A percentile compares a stretch with the other conserved stretches of the same genome.
phyloP scores from a whole-genome alignment of 1,140 invertebrate genomes.

The Zaprionus ornatus region DNA sequence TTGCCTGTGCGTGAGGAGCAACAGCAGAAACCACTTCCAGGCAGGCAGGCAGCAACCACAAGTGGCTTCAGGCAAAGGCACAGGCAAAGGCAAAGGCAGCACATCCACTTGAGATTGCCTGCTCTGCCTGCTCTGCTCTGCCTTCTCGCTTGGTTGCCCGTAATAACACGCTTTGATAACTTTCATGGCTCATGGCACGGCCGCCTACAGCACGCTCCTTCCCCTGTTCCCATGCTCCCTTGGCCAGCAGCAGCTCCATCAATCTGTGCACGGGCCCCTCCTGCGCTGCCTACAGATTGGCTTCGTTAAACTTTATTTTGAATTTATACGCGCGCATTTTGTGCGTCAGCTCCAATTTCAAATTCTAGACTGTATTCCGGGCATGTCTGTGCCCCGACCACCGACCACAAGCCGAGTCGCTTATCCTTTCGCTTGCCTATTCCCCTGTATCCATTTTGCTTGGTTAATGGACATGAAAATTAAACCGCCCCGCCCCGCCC shows the following conservation, averaged over 20 bases:
- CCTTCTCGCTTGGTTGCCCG: slow-evolving; percentile 63
- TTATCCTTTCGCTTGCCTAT: slow-evolving; percentile 70
- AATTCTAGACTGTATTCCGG: slow-evolving; percentile 58
- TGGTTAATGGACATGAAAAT: slow-evolving; percentile 84
- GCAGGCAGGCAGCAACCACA: slow-evolving; percentile 57
- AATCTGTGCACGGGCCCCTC: slow-evolving; percentile 8
- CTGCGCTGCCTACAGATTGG: slow-evolving; percentile 55
- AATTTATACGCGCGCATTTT: slow-evolving; percentile 66
- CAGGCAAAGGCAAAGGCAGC: slow-evolving; percentile 26
- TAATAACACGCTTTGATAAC: slow-evolving; percentile 83
- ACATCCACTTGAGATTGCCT: slow-evolving; percentile 61
- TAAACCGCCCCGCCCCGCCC: slow-evolving; percentile 47
- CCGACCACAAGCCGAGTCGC: slow-evolving; percentile 19
- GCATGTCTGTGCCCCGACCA: slow-evolving; percentile 31
- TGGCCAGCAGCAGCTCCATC: slow-evolving; percentile 10
- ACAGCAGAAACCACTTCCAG: slow-evolving; percentile 59
- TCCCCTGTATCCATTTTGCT: slow-evolving; percentile 69
- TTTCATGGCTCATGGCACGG: slow-evolving; percentile 73
- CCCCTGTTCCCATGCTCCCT: slow-evolving; percentile 17
- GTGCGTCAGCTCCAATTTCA: slow-evolving; percentile 60
- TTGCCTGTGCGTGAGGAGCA: slow-evolving; percentile 61
- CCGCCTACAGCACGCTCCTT: slow-evolving; percentile 56
- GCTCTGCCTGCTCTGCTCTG: neutral
- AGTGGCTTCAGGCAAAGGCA: slow-evolving; percentile 52
- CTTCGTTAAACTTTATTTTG: slow-evolving; percentile 81